phyloP scores from a whole-genome alignment of 2,888 invertebrate genomes.

The Chironomus tentans region DNA sequence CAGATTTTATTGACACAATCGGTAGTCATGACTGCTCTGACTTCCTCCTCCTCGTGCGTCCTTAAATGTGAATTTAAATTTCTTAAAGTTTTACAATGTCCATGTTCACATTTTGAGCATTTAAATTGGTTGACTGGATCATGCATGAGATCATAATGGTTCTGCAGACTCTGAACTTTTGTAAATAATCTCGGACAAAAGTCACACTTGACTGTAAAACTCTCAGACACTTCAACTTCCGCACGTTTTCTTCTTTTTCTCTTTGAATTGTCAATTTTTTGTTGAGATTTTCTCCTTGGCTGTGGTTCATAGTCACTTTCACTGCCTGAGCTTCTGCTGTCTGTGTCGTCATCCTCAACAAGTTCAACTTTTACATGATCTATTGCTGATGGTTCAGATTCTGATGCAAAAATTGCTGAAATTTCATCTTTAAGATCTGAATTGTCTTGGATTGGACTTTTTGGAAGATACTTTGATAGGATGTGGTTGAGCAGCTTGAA shows the following conservation, averaged over 20 bases:
- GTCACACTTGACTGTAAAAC: neutral
- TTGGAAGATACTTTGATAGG: neutral
- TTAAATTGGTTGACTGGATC: neutral
- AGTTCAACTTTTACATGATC: neutral
- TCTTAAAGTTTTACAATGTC: slow-evolving; percentile 3
- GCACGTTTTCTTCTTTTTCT: neutral
- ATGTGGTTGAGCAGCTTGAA: neutral
- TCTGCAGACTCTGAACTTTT: neutral
- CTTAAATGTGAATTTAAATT: slow-evolving; percentile 16
- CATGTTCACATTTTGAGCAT: neutral
- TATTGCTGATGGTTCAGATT: neutral
- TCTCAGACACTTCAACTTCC: neutral
- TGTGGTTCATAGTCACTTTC: neutral
- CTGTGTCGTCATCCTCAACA: neutral
- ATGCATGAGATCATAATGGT: slow-evolving; percentile 7
- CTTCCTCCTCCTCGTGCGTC: neutral
- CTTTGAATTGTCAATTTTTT: too few species aligned
- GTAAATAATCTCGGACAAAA: slow-evolving; percentile 2
- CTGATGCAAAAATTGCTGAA: neutral
- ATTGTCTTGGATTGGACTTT: too few species aligned
- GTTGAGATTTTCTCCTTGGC: neutral
- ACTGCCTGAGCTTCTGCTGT: neutral
- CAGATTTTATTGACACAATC: neutral
- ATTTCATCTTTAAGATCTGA: too few species aligned
- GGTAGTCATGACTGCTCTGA: neutral